A percentile compares a stretch with the other conserved stretches of the same genome.
phyloP scores from a whole-genome alignment of 2,888 invertebrate genomes.

The Tetragnatha montana region DNA sequence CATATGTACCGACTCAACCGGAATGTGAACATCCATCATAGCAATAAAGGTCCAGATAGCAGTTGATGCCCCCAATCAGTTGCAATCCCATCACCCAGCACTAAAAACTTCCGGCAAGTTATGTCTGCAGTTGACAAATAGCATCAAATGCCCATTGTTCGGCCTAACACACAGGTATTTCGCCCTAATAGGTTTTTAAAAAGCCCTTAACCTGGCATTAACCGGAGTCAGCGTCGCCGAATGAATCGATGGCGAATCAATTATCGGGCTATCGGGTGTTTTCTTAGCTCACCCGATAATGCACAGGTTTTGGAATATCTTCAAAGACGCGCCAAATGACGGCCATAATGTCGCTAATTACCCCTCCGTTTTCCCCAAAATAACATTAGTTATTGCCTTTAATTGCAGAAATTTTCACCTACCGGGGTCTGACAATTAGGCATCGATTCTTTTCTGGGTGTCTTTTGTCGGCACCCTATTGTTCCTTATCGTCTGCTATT shows the following conservation, averaged over 20 bases:
- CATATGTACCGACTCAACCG: too few relatives aligned
- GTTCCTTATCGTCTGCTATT: slow-evolving; percentile 62
- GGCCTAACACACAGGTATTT: slow-evolving; percentile 20
- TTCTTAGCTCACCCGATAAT: slow-evolving; percentile 65
- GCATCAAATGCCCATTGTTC: background rate
- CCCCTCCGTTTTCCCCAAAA: slow-evolving; percentile 63
- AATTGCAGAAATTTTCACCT: slow-evolving; percentile 70
- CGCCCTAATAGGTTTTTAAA: slow-evolving; percentile 48
- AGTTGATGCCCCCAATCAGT: too few relatives aligned
- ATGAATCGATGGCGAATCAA: slow-evolving; percentile 65
- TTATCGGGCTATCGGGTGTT: slow-evolving; percentile 55
- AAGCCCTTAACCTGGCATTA: slow-evolving; percentile 55
- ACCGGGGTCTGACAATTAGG: slow-evolving; percentile 64
- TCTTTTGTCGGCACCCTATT: slow-evolving; percentile 68
- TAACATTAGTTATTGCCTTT: slow-evolving; percentile 70
- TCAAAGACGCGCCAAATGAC: slow-evolving; percentile 42
- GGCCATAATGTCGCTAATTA: slow-evolving; percentile 67
- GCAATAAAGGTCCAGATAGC: too few relatives aligned
- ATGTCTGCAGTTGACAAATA: background rate
- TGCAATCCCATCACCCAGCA: too few relatives aligned
- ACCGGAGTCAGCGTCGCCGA: slow-evolving; percentile 34
- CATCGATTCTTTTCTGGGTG: slow-evolving; percentile 66
- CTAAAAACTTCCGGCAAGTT: too few relatives aligned
- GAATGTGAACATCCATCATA: too few relatives aligned
- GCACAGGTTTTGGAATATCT: slow-evolving; percentile 37